Percentiles rank a stretch among this genome's conserved stretches.
These are phyloP conservation scores for Lasioglossum zephyrum DNA, from an alignment of 2,888 invertebrate genomes.

Conservation along the genomic window DNA sequence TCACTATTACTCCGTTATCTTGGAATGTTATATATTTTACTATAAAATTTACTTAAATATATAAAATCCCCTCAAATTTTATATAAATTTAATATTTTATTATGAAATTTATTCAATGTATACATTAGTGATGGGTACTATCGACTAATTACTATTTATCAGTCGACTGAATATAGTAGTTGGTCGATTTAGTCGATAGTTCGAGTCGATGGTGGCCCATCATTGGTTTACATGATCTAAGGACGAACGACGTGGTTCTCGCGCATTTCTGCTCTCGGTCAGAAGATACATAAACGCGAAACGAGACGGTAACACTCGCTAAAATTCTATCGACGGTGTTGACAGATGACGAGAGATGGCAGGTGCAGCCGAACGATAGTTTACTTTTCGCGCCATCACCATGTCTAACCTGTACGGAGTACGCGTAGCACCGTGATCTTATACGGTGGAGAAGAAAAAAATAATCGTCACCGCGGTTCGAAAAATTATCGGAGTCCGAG, in stretches of 20 bases:
- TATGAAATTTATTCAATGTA: no score
- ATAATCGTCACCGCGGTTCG: neutral
- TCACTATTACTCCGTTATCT: no score
- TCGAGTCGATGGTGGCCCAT: no score
- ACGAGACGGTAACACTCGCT: neutral
- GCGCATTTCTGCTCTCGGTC: neutral
- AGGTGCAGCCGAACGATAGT: conserved; percentile 2
- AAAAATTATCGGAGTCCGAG: neutral
- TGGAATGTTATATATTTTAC: no score
- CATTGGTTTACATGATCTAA: no score
- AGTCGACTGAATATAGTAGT: no score
- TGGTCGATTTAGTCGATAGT: no score
- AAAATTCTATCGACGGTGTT: neutral
- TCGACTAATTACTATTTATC: no score
- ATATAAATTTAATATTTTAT: no score
- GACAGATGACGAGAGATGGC: conserved; percentile 38
- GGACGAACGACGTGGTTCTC: neutral
- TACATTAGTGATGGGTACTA: no score
- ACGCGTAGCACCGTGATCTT: conserved; percentile 1
- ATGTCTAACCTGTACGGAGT: conserved; percentile 43
- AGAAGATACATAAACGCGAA: neutral
- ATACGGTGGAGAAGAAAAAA: neutral
- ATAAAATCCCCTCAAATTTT: no score
- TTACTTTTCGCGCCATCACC: conserved; percentile 47
- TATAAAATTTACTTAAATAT: no score